A percentile compares a stretch with the other conserved stretches of the same genome.
Conservation (phyloP, 1,140 invertebrate species). For the Anthonomus grandis region DNA sequence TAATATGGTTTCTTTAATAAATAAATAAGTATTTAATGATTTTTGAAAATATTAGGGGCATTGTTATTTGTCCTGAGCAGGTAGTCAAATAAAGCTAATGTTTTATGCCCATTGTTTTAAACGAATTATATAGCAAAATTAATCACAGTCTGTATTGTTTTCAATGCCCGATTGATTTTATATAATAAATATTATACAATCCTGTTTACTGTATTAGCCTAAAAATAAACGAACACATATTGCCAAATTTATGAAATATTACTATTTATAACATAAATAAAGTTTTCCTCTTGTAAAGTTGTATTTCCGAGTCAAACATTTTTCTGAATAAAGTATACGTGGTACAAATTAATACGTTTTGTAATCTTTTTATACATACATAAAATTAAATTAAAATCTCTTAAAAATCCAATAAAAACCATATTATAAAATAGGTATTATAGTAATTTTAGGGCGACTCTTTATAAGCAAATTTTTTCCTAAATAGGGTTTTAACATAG, state of each 20-base stretch:
- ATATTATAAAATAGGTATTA: constrained; percentile 17
- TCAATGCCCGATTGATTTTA: constrained; percentile 21
- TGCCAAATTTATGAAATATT: constrained; percentile 19
- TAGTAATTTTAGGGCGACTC: constrained; percentile 14
- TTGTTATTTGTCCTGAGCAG: constrained; percentile 16
- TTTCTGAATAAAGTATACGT: constrained; percentile 7
- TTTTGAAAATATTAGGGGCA: too few relatives aligned
- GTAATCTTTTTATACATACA: neutral
- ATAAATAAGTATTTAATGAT: too few relatives aligned
- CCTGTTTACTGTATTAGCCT: constrained; percentile 19
- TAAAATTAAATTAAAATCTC: neutral
- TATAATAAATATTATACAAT: constrained; percentile 20
- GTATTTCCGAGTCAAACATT: constrained; percentile 10
- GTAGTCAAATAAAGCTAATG: constrained; percentile 12
- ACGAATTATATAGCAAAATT: constrained; percentile 21
- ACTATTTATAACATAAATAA: constrained; percentile 22
- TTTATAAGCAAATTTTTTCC: constrained; percentile 29
- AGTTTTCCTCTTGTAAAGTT: constrained; percentile 5
- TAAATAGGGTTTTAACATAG: constrained; percentile 29
- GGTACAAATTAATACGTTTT: neutral
- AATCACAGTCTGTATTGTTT: constrained; percentile 20
- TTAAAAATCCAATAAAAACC: constrained; percentile 7
- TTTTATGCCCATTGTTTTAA: constrained; percentile 19
- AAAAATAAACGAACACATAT: constrained; percentile 19
- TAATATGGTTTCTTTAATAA: too few relatives aligned